Base-by-base conservation (phyloP, 2,113 vertebrate species). In the Heterocephalus glaber region DNA sequence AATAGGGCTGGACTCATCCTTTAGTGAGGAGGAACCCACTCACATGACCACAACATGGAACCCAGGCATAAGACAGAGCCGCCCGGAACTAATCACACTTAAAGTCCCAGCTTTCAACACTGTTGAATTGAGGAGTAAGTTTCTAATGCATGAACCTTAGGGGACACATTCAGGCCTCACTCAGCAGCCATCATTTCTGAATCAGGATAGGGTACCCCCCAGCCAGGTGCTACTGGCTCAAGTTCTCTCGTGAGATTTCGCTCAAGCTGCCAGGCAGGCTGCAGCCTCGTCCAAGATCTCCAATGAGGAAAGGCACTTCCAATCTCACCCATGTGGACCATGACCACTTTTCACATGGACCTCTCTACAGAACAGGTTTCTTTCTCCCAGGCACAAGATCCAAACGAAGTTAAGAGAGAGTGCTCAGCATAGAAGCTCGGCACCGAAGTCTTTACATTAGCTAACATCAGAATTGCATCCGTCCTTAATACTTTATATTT, bases 231-330 rank as follows among this genome's bases (percentile, higher is more conserved):
- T 52, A 84, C 79, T 17, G 17, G 49, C 81, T 80, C 56, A 38
- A 12, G 49, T 49, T 16, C 41, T 84, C 44, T 61, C 10, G 30
- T 33, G n/a, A 93, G 74, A 17, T 17, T 60, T 12, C 8, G 24
- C 60, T 35, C 76, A 72, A 90, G 35, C 54, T 66, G 7, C 80
- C 20, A 60, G 12, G 16, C 47, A 54, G 8, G 13, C 54, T 54
- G 12, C 7, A 70, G 28, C 33, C 54, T 96, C 47, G 52, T 38
- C 74, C 77, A 89, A 79, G 85, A 92, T 47, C 26, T 92, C 63
- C 74, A 6, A 1, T 54, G 9, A 26, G 8, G 10, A 3, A 33
- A 41, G 5, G 14, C 65, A 60, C 2, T 86, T 76, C 33, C 35
- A 63, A 4, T 30, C 26, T 66, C 65, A 80, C 28, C 66, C 68